Evolutionary conservation across 2,888 invertebrate genomes (phyloP), one percentile per base, ranked within the genome.

Genomic region (Sinelater perroti): DNA sequence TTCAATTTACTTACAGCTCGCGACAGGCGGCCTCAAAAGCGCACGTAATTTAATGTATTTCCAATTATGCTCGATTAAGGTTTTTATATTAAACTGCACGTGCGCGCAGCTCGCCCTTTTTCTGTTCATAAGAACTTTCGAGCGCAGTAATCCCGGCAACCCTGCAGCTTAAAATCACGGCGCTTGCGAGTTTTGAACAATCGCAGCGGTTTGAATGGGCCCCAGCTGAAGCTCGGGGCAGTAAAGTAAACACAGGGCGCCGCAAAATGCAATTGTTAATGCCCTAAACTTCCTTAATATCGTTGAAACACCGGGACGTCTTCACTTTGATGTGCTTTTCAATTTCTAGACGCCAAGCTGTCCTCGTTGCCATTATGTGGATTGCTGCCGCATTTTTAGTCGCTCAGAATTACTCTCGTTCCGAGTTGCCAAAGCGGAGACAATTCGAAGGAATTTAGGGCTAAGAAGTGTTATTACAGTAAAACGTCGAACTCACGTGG

Each of bases 1-100:
- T 45, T 44, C 51, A 56, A 56, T 56, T 56, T 56, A 49, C 55
- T 56, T 49, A 56, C 35, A 49, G 42, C 45, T 44, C 35, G 21
- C 17, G 24, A n/a, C n/a, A 47, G 55, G 33, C 42, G 40, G 40
- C 45, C 47, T 54, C 36, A 46, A 42, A 56, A 24, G 33, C 40
- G 30, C 30, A 11, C 16, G 24, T 49, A 56, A 56, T 42, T 56
- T 56, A 56, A 56, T 56, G 30, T 49, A 56, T 56, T 56, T 49
- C 42, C 40, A 56, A 56, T 56, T 56, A 56, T 33, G n/a, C 18
- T 20, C 20, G 17, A 30, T 40, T 40, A 47, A 20, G 47, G 21
- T 18, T 35, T 38, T 11, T 10, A 17, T 18, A 50, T 38, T 50
- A 28, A 30, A 21, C 28, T 50, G 17, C 50, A n/a, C 26, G 16